These are phyloP conservation scores for Argopecten irradians DNA, from an alignment of 1,140 invertebrate species.

Conservation along the genomic window DNA sequence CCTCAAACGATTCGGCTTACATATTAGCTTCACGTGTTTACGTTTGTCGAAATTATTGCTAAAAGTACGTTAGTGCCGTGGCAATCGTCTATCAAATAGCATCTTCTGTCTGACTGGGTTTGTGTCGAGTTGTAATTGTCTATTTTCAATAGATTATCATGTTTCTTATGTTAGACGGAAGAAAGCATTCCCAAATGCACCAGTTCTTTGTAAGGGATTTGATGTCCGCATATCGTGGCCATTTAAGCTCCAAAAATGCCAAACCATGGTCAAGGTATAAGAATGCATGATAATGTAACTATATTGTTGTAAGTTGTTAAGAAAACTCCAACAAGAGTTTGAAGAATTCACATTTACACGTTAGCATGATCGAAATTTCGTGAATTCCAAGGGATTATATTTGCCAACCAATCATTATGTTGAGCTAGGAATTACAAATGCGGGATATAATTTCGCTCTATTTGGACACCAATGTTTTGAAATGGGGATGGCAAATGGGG, in stretches of 20 bases:
- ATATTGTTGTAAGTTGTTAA: background rate
- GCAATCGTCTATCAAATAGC: background rate
- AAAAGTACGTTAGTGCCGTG: background rate
- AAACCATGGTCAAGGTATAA: background rate
- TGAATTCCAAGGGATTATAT: too few relatives aligned
- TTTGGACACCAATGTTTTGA: too few relatives aligned
- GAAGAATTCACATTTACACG: background rate
- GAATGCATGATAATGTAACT: background rate
- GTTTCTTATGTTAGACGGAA: background rate
- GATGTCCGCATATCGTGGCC: background rate
- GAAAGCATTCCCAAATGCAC: background rate
- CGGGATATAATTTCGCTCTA: too few relatives aligned
- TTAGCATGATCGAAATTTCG: background rate
- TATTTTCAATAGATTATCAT: background rate
- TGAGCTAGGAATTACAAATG: too few relatives aligned
- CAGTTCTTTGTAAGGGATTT: background rate
- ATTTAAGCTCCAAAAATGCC: background rate
- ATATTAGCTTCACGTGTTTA: background rate
- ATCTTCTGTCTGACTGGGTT: background rate
- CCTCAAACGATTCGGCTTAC: constrained; percentile 1
- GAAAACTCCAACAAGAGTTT: background rate
- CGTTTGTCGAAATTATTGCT: background rate
- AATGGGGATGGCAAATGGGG: too few relatives aligned
- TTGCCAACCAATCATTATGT: too few relatives aligned
- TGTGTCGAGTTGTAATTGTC: background rate